Conservation (phyloP, 2,113 vertebrate genomes). For the Tylochromis polylepis region DNA sequence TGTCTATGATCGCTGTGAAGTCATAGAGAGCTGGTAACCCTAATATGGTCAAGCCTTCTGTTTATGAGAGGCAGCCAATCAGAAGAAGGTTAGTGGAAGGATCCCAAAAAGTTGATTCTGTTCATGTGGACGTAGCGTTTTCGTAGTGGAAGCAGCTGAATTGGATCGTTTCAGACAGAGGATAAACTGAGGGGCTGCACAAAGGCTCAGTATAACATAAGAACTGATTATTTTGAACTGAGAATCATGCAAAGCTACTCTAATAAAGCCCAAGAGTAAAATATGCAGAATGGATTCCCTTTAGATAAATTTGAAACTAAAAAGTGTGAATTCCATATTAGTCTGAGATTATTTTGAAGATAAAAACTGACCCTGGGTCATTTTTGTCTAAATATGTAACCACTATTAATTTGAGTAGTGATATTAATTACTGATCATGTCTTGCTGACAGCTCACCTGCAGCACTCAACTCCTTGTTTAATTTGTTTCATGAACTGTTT, state of each 20-base stretch:
- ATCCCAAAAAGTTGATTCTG: not conserved
- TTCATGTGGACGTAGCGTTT: not conserved
- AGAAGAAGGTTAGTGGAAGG: too few relatives aligned
- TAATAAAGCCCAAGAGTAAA: not conserved
- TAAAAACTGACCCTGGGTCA: not conserved
- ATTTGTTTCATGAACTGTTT: not conserved
- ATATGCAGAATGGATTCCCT: not conserved
- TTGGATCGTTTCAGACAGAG: not conserved
- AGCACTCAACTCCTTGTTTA: not conserved
- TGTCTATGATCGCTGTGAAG: fast-evolving
- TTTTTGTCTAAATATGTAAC: not conserved
- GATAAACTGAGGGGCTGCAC: not conserved
- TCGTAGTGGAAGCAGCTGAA: not conserved
- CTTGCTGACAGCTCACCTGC: not conserved
- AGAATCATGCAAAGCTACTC: not conserved
- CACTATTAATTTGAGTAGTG: fast-evolving
- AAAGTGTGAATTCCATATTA: not conserved
- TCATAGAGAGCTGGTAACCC: not conserved
- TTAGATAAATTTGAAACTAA: too few relatives aligned
- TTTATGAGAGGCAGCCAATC: not conserved
- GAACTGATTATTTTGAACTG: not conserved
- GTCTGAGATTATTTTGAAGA: not conserved
- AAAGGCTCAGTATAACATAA: not conserved
- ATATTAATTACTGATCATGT: not conserved
- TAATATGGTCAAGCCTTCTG: not conserved